Base-by-base conservation (phyloP, 2,888 invertebrate species). In the Tenthredo amoena region DNA sequence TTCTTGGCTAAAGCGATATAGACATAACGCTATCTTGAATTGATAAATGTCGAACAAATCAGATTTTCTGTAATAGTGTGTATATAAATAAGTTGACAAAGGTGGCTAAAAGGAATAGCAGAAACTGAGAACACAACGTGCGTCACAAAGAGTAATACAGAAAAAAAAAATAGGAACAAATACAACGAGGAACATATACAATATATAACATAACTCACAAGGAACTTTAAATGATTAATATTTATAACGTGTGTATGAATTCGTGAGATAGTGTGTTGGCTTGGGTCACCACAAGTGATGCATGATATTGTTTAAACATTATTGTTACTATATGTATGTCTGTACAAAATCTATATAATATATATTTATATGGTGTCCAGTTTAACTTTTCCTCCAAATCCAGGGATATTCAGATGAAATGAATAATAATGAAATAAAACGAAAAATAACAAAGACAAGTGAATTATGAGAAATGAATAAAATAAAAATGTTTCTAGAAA, bases 161-260 rank as follows among this genome's bases (percentile, higher is more conserved):
- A 62, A 58, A 79, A 62, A 79, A 88, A 91, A 79, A 62, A 79
- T 88, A 92, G 92, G 92, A 92, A 92, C 92, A 91, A 91, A 91
- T 88, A 88, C 87, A 89, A 90, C 88, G 90, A 92, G 92, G 92
- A 92, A 92, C 92, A 91, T 92, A 89, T 86, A 87, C 87, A 86
- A 87, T 89, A 87, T 88, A 89, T 87, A 88, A 91, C 89, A 88
- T 89, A 90, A 91, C 89, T 90, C 90, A 88, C 88, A 88, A 92
- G 92, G 90, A 92, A 92, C 91, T 92, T 91, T 89, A 90, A 88
- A 89, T 89, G 89, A 89, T 89, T 87, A 87, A 87, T 87, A 89
- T 89, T 88, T 87, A 86, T 37, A 86, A 87, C 86, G 87, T 87
- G 86, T 84, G 84, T 88, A 62, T 74, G 31, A 31, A 77, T 77